A percentile compares a stretch with the other conserved stretches of the same genome.
phyloP scores from a whole-genome alignment of 2,797 vertebrate genomes.

The Sciaenops ocellatus region DNA sequence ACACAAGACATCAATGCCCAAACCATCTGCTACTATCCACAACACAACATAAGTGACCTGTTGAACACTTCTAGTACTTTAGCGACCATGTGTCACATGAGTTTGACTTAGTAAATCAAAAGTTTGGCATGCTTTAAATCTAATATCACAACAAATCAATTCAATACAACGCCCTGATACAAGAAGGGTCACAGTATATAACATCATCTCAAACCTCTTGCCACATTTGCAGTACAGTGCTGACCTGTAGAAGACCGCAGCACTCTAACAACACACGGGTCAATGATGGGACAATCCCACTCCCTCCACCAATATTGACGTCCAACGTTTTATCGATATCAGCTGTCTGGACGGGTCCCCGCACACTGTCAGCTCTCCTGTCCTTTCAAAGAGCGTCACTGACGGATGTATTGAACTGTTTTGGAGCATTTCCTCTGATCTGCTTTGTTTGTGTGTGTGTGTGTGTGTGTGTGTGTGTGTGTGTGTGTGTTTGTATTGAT shows the following conservation, averaged over 20 bases:
- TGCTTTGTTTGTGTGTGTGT: constrained; percentile 52
- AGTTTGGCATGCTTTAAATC: background rate
- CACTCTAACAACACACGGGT: constrained; percentile 32
- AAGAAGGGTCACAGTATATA: background rate
- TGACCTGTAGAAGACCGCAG: background rate
- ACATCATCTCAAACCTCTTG: background rate
- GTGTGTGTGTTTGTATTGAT: constrained; percentile 56
- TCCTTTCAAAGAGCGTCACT: constrained; percentile 66
- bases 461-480: constrained; percentile 36
- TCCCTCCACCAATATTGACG: constrained; percentile 31
- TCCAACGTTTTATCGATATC: constrained; percentile 51
- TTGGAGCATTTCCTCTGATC: constrained; percentile 72
- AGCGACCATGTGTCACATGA: background rate
- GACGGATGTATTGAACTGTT: constrained; percentile 75
- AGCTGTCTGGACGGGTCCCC: constrained; percentile 55
- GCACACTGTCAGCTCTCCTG: constrained; percentile 53
- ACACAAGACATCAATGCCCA: background rate
- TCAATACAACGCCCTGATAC: background rate
- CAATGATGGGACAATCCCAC: constrained; percentile 41
- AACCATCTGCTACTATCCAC: background rate
- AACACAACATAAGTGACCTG: background rate
- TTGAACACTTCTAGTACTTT: background rate
- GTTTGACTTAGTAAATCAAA: background rate
- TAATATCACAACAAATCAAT: background rate
- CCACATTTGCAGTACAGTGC: background rate